These are phyloP conservation scores for Lomographa bimaculata DNA, from an alignment of 2,888 invertebrate species.

Conservation along the genomic window DNA sequence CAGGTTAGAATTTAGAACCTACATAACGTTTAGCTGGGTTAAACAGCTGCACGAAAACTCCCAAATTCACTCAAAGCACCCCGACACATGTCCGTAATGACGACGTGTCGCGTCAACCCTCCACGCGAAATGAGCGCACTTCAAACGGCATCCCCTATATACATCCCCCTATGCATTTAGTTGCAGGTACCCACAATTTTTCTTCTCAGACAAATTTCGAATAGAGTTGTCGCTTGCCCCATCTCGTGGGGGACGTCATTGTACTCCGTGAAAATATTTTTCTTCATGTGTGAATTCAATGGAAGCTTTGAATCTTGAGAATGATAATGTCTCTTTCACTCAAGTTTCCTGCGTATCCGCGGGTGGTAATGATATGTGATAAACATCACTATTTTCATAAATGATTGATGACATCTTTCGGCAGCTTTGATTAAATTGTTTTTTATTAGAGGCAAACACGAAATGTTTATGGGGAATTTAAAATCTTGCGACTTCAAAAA, in stretches of 20 bases:
- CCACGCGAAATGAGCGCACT: conserved; percentile 71
- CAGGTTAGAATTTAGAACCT: too few species aligned
- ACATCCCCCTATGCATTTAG: conserved; percentile 62
- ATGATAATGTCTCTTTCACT: conserved; percentile 34
- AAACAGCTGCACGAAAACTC: too few species aligned
- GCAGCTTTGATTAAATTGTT: too few species aligned
- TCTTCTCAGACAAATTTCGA: conserved; percentile 72
- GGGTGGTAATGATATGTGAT: conserved; percentile 4
- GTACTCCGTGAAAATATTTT: conserved; percentile 33
- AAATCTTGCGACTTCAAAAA: too few species aligned
- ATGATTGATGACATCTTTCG: too few species aligned
- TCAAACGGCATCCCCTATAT: conserved; percentile 50
- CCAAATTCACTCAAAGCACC: conserved; percentile 44
- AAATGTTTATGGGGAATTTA: too few species aligned
- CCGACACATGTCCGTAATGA: conserved; percentile 71
- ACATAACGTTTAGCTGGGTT: too few species aligned
- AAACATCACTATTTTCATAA: neutral
- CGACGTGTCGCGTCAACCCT: conserved; percentile 56
- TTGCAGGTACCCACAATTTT: conserved; percentile 79
- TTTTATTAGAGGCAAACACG: too few species aligned
- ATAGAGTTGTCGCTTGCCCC: conserved; percentile 45
- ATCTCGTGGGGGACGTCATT: conserved; percentile 47
- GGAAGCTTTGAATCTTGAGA: conserved; percentile 24
- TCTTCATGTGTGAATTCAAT: conserved; percentile 24
- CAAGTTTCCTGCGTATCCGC: conserved; percentile 14